phyloP scores from a whole-genome alignment of 1,140 invertebrate genomes.

The Sitobion miscanthi region DNA sequence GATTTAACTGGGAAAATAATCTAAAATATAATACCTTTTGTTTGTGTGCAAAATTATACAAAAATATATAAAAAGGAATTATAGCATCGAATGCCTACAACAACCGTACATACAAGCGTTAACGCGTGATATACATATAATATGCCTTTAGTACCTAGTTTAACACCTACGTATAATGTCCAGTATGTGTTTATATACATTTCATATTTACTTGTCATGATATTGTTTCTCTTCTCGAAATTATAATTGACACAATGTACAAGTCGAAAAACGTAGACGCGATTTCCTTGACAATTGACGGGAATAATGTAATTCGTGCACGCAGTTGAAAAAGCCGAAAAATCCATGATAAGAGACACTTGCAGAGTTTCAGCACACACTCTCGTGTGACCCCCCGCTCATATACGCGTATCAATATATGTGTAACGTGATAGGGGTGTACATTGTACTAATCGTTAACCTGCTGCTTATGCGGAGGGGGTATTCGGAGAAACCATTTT shows the following conservation, averaged over 20 bases:
- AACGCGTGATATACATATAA: too few relatives aligned
- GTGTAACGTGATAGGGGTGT: slow-evolving; percentile 39
- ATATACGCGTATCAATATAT: not conserved
- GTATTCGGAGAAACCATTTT: slow-evolving; percentile 39
- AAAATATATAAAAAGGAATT: not conserved
- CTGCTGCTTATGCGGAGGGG: too few relatives aligned
- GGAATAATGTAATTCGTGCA: not conserved
- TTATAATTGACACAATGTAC: not conserved
- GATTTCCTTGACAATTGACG: not conserved
- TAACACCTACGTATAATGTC: too few relatives aligned
- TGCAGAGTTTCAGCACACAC: not conserved
- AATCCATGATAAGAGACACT: not conserved
- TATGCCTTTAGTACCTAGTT: too few relatives aligned
- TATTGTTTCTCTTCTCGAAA: not conserved
- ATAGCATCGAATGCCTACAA: too few relatives aligned
- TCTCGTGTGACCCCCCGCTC: not conserved
- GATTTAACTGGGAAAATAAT: not conserved
- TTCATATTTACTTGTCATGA: not conserved
- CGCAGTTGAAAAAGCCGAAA: not conserved
- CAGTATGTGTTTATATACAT: not conserved
- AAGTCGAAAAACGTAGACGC: not conserved
- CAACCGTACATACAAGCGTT: too few relatives aligned
- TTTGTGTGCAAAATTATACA: not conserved
- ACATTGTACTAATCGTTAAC: not conserved
- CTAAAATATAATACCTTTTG: not conserved